Evolutionary conservation across 30 jellyfish, hydroid and myxozoan species (phyloP).

Genomic region (Pseudorhiza aurosa): DNA sequence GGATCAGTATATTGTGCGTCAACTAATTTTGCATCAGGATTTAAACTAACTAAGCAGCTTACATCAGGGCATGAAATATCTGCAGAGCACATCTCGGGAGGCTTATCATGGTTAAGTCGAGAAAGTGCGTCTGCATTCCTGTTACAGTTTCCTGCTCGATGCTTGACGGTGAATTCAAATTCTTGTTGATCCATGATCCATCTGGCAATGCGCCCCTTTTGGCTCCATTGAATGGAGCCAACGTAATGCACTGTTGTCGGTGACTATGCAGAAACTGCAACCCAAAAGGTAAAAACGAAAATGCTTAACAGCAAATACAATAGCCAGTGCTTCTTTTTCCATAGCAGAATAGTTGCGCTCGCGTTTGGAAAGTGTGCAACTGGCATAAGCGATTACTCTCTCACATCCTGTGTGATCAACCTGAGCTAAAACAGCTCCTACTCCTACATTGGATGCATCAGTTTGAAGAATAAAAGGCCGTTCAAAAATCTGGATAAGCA

Average conservation of each 20-base stretch:
- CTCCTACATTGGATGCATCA: slow-evolving; percentile 36
- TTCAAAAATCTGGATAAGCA: slow-evolving; percentile 15
- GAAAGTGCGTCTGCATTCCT: slow-evolving; percentile 8
- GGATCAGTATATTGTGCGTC: background rate
- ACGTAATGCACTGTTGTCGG: slow-evolving; percentile 40
- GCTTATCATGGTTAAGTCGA: background rate
- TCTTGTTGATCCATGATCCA: slow-evolving; percentile 51
- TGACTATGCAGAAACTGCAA: slow-evolving; percentile 11
- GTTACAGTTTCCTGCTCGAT: slow-evolving; percentile 31
- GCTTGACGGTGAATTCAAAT: slow-evolving; percentile 26
- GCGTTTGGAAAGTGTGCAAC: slow-evolving; percentile 28
- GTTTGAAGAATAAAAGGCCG: slow-evolving; percentile 31
- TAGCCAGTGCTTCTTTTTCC: slow-evolving; percentile 67
- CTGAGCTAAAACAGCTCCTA: slow-evolving; percentile 52
- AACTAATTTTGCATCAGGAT: slow-evolving; percentile 1
- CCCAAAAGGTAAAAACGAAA: slow-evolving; percentile 51
- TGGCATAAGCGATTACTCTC: slow-evolving; percentile 45
- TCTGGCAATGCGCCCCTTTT: slow-evolving; percentile 49
- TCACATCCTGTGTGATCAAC: slow-evolving; percentile 13
- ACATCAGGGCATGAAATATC: background rate
- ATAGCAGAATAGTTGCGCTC: slow-evolving; percentile 48
- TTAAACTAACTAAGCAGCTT: background rate
- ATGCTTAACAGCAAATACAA: slow-evolving; percentile 27
- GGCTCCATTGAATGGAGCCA: slow-evolving; percentile 61
- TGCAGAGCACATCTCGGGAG: slow-evolving; percentile 3